Base-by-base conservation (phyloP, 2,888 invertebrate species). In the Pollenia labialis region DNA sequence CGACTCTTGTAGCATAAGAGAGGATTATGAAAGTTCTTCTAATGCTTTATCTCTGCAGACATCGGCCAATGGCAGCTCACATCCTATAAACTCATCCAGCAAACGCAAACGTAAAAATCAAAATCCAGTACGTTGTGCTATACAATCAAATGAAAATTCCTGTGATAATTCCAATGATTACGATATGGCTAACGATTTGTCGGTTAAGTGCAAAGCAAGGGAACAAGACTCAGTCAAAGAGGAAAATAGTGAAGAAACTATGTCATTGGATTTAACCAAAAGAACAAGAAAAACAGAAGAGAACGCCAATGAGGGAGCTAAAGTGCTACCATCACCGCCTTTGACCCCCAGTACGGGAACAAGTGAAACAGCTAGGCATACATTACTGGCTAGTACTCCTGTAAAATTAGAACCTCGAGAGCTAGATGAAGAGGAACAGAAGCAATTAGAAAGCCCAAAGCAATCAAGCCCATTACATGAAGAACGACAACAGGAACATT, bases 51-150 rank as follows among this genome's bases (percentile, higher is more conserved):
- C 84, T 0, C 62, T 83, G n/a, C 88, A 85, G 16, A 85, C 77
- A 54, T 75, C 83, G 3, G 84, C 84, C 18, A 88, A 89, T 58
- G 88, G 87, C 7, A 81, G 85, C 9, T 75, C 88, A 50, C 77
- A 84, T 40, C 85, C 80, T 11, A 87, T 87, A 40, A 85, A 86
- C 46, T 90, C 90, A 32, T 91, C 96, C n/a, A 95, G 95, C 90
- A 96, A 96, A 91, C 94, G 97, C 79, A 98, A 98, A 93, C 95
- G 98, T 44, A 98, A 98, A 94, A 97, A 96, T 90, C 96, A 97
- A 90, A 98, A 98, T 92, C 98, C 98, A 0, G 97, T 96, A 1
- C 95, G 97, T 87, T 96, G 97, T 91, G 95, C 97, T n/a, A 90
- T 93, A 44, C 92, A 93, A 74, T 92, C 93, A 50, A 90, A 91